These are phyloP conservation scores for Epinephelus awoara DNA, from an alignment of 2,797 vertebrate genomes.

Conservation along the genomic window DNA sequence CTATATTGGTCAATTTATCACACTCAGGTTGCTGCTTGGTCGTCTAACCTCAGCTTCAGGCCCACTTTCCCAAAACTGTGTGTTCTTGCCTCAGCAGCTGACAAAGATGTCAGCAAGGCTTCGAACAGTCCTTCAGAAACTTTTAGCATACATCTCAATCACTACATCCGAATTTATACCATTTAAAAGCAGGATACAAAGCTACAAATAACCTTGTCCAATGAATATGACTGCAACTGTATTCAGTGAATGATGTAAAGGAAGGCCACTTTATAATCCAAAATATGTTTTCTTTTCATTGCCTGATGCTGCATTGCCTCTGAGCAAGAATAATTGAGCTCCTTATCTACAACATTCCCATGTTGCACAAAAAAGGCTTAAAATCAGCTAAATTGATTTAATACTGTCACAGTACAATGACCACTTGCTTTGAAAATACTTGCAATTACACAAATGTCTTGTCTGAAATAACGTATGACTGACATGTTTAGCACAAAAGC, in stretches of 20 bases:
- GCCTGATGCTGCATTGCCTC: background rate
- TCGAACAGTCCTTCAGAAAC: background rate
- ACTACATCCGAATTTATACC: background rate
- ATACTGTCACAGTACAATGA: background rate
- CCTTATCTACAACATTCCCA: background rate
- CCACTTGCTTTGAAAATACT: constrained; percentile 3
- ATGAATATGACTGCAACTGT: constrained; percentile 3
- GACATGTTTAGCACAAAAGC: constrained; percentile 7
- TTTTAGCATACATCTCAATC: background rate
- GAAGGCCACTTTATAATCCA: background rate
- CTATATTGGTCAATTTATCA: background rate
- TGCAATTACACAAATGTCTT: background rate
- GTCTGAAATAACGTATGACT: constrained; percentile 1
- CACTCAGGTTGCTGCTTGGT: background rate
- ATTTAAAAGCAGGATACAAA: background rate
- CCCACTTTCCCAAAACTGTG: constrained; percentile 4
- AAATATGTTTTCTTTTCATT: background rate
- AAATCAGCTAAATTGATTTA: constrained; percentile 14
- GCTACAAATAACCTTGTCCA: background rate
- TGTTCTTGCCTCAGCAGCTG: background rate
- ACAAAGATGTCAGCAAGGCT: background rate
- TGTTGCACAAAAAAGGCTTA: background rate
- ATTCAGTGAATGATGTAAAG: background rate
- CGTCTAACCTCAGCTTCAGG: background rate
- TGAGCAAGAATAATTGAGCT: background rate